Evolutionary conservation across 2,797 vertebrate species (phyloP), one percentile per base, ranked within the genome.

Genomic region (Brachyalestes nurse): DNA sequence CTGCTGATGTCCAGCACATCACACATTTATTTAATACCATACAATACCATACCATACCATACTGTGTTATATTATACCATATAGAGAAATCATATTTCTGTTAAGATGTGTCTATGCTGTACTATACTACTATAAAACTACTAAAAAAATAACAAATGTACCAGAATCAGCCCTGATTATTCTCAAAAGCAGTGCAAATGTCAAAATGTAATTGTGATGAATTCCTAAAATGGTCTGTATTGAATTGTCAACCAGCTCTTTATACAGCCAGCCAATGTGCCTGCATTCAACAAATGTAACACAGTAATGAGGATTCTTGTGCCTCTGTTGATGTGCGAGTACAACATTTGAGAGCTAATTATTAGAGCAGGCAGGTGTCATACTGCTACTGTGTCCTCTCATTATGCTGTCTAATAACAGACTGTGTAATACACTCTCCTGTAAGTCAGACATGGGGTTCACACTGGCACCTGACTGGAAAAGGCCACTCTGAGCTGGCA

Each of bases 371-470:
- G 67, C 74, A 80, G 80, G 55, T 84, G 70, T 82, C 40, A 66
- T 34, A 75, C 51, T 82, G 72, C 55, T 10, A 53, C 34, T 82
- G 66, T 77, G 40, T 76, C 62, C 38, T 76, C 77, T 86, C 82
- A 82, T 82, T 84, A 84, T 75, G 23, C 21, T 25, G 55, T 67
- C 53, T 82, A 77, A 82, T 70, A 72, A 77, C 61, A 66, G 70
- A 62, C 75, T 71, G 77, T 72, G 79, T 79, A 55, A 49, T 7
- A 78, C 67, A 51, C 42, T 58, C 45, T 72, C 51, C 10, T 16
- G 4, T 78, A 58, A 38, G 74, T 17, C 69, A 72, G 74, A 65
- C 57, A 62, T 40, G 23, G 66, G 45, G 58, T 25, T 25, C 69
- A 64, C 55, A 82, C 72, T 73, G 13, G 75, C 47, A 57, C 74